phyloP scores from a whole-genome alignment of 1,140 invertebrate species.

The Aphelenchoides avenae region DNA sequence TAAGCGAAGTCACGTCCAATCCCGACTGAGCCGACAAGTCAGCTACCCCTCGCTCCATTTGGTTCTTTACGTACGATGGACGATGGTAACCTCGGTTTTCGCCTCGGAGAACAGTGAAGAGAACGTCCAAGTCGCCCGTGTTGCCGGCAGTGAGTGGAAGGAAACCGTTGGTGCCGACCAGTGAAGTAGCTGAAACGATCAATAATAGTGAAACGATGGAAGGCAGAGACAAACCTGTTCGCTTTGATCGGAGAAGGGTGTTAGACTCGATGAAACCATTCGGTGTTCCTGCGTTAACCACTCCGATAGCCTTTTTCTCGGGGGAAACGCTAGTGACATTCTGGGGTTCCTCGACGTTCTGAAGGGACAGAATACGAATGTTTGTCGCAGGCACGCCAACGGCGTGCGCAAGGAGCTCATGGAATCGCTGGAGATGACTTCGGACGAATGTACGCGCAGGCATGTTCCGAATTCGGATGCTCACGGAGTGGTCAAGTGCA shows the following conservation, averaged over 20 bases:
- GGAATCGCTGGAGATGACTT: slow-evolving; percentile 76
- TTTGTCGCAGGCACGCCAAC: slow-evolving; percentile 56
- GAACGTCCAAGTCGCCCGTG: slow-evolving; percentile 72
- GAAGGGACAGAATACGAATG: slow-evolving; percentile 41
- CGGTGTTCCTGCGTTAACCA: no score
- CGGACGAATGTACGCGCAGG: slow-evolving; percentile 78
- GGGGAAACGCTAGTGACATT: no score
- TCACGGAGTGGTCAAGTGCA: slow-evolving; percentile 77
- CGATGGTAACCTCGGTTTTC: slow-evolving; percentile 62
- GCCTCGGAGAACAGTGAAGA: slow-evolving; percentile 71
- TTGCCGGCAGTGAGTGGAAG: slow-evolving; percentile 3
- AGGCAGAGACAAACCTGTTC: no score
- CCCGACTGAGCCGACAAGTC: slow-evolving; percentile 74
- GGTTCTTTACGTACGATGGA: slow-evolving; percentile 68
- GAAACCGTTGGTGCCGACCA: no score
- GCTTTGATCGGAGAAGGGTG: no score
- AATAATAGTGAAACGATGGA: no score
- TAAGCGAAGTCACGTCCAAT: no score
- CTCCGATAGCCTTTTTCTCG: slow-evolving; percentile 14
- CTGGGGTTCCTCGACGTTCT: slow-evolving; percentile 19
- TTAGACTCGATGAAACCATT: no score
- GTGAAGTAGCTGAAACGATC: no score
- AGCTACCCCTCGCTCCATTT: slow-evolving; percentile 69
- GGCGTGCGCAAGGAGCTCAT: slow-evolving; percentile 68
- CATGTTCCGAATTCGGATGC: slow-evolving; percentile 71